Evolutionary conservation across 1,140 invertebrate species (phyloP).

Genomic region (Drosophila funebris): DNA sequence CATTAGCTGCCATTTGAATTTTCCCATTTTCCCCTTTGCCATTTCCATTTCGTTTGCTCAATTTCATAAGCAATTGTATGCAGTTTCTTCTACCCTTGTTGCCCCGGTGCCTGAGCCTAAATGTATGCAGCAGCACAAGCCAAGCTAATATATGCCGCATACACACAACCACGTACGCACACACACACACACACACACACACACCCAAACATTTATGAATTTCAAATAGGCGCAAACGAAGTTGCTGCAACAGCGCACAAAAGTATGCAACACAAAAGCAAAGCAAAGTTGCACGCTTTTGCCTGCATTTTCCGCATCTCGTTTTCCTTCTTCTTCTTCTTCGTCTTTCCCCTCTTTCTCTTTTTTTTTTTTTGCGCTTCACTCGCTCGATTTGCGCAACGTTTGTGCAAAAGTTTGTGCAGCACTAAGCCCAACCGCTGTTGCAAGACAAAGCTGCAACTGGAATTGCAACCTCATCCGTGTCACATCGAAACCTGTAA

Average conservation of each 20-base stretch:
- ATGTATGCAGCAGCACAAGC: constrained; percentile 61
- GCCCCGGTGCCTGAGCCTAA: constrained; percentile 37
- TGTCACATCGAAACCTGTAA: constrained; percentile 34
- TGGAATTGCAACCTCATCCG: not conserved
- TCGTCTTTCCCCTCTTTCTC: too few species aligned
- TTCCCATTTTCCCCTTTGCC: constrained; percentile 33
- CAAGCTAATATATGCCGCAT: constrained; percentile 67
- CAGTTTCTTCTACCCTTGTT: constrained; percentile 7
- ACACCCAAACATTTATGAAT: constrained; percentile 60
- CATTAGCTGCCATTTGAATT: constrained; percentile 72
- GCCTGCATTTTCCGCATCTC: constrained; percentile 19
- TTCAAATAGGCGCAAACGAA: constrained; percentile 77
- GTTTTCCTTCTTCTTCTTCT: not conserved
- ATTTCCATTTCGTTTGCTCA: constrained; percentile 75
- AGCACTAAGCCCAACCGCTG: constrained; percentile 16
- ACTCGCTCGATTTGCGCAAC: constrained; percentile 49
- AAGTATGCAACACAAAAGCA: constrained; percentile 64
- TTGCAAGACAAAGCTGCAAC: constrained; percentile 27
- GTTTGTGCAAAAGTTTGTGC: constrained; percentile 47
- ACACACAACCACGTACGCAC: constrained; percentile 28
- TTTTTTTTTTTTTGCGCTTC: constrained; percentile 18
- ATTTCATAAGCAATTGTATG: constrained; percentile 80
- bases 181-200: constrained; percentile 13
- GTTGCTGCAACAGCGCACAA: constrained; percentile 57
- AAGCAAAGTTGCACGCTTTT: constrained; percentile 54